These are phyloP conservation scores for Scaptodrosophila latifasciaeformis DNA, from an alignment of 2,888 invertebrate species.

Conservation along the genomic window DNA sequence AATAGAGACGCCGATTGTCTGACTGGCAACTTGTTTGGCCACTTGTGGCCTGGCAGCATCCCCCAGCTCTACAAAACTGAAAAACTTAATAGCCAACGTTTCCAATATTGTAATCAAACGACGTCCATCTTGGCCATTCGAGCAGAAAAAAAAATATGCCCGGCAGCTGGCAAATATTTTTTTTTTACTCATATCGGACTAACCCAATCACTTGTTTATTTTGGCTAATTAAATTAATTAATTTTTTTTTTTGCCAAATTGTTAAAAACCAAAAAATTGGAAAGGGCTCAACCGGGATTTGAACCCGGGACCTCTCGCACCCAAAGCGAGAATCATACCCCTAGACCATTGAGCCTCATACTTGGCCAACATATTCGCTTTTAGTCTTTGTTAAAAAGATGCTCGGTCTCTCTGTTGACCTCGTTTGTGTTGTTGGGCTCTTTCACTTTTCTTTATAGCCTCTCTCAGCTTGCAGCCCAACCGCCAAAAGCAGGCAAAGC, in stretches of 20 bases:
- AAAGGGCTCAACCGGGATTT: constrained; percentile 74
- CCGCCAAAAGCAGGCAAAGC: constrained; percentile 41
- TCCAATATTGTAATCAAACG: too few species aligned
- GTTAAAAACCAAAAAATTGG: constrained; percentile 16
- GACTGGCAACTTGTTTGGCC: not conserved
- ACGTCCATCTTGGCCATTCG: too few species aligned
- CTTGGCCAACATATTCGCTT: not conserved
- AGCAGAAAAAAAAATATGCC: constrained; percentile 18
- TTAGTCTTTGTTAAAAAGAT: not conserved
- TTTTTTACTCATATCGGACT: constrained; percentile 35
- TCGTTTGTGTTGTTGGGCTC: constrained; percentile 2
- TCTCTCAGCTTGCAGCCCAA: constrained; percentile 24
- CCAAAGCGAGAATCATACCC: constrained; percentile 75
- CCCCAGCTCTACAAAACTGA: too few species aligned
- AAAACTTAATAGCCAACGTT: not conserved
- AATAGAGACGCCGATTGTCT: not conserved
- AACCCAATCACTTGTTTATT: constrained; percentile 41
- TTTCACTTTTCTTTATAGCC: constrained; percentile 25
- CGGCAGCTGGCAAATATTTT: constrained; percentile 28
- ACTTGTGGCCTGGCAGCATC: too few species aligned
- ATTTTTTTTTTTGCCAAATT: constrained; percentile 2
- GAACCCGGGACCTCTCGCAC: constrained; percentile 75
- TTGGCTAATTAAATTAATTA: constrained; percentile 53
- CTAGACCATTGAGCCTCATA: constrained; percentile 74
- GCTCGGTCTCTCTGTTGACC: not conserved